A percentile compares a stretch with the other conserved stretches of the same genome.
Conservation (phyloP, 2,888 invertebrate genomes). For the Fissipunctia ypsillon region DNA sequence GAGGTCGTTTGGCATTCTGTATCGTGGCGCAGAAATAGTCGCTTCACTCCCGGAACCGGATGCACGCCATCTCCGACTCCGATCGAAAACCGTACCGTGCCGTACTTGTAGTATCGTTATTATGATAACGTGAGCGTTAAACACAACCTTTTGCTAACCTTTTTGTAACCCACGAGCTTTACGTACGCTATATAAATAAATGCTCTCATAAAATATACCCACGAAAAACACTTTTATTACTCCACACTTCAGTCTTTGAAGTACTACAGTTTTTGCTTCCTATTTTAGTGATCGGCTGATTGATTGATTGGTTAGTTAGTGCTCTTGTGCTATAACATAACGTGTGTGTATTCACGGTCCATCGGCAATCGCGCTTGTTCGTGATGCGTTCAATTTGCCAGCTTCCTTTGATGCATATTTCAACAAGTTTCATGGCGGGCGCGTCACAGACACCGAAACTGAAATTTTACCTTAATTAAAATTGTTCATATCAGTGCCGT, state of each 20-base stretch:
- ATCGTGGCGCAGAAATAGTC: constrained; percentile 68
- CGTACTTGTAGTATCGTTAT: constrained; percentile 60
- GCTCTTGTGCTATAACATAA: constrained; percentile 63
- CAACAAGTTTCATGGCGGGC: constrained; percentile 74
- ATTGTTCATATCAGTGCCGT: constrained; percentile 66
- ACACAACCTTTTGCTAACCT: constrained; percentile 44
- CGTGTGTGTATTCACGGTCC: constrained; percentile 66
- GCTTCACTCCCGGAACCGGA: constrained; percentile 72
- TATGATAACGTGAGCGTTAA: constrained; percentile 57
- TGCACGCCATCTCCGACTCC: constrained; percentile 72
- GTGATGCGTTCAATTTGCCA: constrained; percentile 77
- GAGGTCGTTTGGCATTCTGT: constrained; percentile 62
- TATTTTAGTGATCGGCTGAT: constrained; percentile 48
- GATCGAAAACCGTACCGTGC: constrained; percentile 68
- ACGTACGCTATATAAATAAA: constrained; percentile 36
- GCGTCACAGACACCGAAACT: constrained; percentile 59
- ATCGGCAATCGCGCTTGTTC: constrained; percentile 70
- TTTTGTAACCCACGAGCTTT: constrained; percentile 36
- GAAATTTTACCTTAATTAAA: constrained; percentile 77
- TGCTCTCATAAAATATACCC: constrained; percentile 41
- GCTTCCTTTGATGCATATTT: constrained; percentile 82
- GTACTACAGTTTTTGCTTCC: constrained; percentile 37
- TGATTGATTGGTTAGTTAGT: constrained; percentile 63
- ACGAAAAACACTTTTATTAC: constrained; percentile 53
- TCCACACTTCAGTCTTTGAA: constrained; percentile 33